These are phyloP conservation scores for Enteromius radiatus DNA, from an alignment of 2,797 vertebrate species.

Conservation along the genomic window DNA sequence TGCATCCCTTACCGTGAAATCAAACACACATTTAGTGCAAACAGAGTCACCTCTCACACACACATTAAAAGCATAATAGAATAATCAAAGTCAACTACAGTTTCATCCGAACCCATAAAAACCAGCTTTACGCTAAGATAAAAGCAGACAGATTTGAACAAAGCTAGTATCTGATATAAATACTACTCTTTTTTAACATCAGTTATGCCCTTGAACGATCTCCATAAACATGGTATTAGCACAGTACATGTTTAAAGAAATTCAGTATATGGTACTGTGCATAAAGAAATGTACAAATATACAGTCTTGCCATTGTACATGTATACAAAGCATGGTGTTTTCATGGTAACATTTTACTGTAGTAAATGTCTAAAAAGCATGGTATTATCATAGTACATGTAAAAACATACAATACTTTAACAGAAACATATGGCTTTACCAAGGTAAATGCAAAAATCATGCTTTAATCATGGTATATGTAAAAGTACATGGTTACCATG, in stretches of 20 bases:
- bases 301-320: background rate
- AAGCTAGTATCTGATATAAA: background rate
- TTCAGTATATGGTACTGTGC: background rate
- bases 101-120: background rate
- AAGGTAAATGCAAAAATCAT: background rate
- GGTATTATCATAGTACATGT: background rate
- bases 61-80: background rate
- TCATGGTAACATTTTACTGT: background rate
- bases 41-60: background rate
- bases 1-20: background rate
- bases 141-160: background rate
- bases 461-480: background rate
- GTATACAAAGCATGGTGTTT: background rate
- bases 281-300: background rate
- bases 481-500: background rate
- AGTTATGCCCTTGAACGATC: background rate
- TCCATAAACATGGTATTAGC: background rate
- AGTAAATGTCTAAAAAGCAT: background rate
- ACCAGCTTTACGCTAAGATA: background rate
- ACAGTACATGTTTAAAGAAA: background rate
- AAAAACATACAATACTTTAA: background rate
- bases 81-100: background rate
- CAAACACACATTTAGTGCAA: constrained; percentile 3
- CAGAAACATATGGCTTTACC: background rate
- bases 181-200: background rate